Base-by-base conservation (phyloP, 2,888 invertebrate genomes). In the Helleia helle region DNA sequence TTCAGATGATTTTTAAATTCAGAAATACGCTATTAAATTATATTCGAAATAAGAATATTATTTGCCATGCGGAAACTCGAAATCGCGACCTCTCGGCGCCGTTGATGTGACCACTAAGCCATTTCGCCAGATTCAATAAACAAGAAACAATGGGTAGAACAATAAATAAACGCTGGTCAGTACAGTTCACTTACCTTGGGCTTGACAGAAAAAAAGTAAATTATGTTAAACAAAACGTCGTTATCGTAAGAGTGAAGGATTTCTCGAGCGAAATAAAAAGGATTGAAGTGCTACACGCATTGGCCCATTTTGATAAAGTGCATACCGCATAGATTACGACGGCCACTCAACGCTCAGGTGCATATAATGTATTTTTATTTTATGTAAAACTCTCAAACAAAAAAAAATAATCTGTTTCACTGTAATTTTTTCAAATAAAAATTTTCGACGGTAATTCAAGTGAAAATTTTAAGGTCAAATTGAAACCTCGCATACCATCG, bases 231-330 rank as follows among this genome's bases (percentile, higher is more conserved):
- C 65, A 64, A 62, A 58, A 50, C 55, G 51, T 53, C 48, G 58
- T 58, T 60, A 66, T 65, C 70, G 65, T 39, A 36, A 46, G n/a
- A 51, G 52, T 56, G 53, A 52, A 54, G 56, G 56, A 60, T 59
- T 58, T 65, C 49, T 62, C 59, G 59, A 59, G 66, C 64, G 43
- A 53, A 56, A 57, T 52, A 55, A 58, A 58, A 58, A 63, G 64
- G 56, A 55, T 48, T 55, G 56, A 55, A 57, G 56, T 63, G 59
- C 62, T n/a, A 64, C 58, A 44, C 66, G 70, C 79, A 75, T 73
- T 84, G 83, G 79, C 83, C 83, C 58, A 80, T 80, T 81, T 84
- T 70, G 83, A 83, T 83, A 83, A 81, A 75, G 65, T 60, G 59
- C 55, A 65, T 34, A 8, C 22, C 66, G 65, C n/a, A n/a, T 63